phyloP scores from a whole-genome alignment of 2,113 vertebrate genomes.

The Megalops atlanticus region DNA sequence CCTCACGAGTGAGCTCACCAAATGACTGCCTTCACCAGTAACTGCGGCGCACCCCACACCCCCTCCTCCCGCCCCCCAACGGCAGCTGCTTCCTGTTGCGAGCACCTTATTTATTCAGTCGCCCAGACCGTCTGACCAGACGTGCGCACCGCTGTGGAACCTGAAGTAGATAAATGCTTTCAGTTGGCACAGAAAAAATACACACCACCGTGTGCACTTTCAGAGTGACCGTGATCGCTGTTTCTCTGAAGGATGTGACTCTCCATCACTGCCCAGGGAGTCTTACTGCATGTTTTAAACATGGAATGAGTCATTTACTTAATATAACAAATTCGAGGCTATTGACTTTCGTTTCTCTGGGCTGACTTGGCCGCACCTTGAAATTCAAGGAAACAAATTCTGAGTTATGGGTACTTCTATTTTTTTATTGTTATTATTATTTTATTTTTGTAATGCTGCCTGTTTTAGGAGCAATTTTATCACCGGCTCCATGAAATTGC shows the following conservation, averaged over 20 bases:
- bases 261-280: not conserved
- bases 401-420: not conserved
- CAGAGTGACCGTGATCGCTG: not conserved
- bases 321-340: not conserved
- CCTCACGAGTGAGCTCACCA: not conserved
- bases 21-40: not conserved
- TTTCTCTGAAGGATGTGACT: not conserved
- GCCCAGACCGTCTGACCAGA: not conserved
- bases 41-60: not conserved
- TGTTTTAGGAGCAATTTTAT: slow-evolving; percentile 20
- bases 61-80: not conserved
- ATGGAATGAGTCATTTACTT: not conserved
- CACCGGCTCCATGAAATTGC: not conserved
- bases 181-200: slow-evolving; percentile 4
- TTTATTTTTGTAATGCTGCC: not conserved
- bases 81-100: not conserved
- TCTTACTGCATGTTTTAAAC: not conserved
- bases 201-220: not conserved
- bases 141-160: not conserved
- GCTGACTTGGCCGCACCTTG: not conserved
- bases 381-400: not conserved
- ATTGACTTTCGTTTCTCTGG: not conserved
- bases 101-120: not conserved
- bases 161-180: not conserved
- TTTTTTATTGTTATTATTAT: not conserved